Evolutionary conservation across 1,140 invertebrate species (phyloP).

Genomic region (Carcinoscorpius rotundicauda): DNA sequence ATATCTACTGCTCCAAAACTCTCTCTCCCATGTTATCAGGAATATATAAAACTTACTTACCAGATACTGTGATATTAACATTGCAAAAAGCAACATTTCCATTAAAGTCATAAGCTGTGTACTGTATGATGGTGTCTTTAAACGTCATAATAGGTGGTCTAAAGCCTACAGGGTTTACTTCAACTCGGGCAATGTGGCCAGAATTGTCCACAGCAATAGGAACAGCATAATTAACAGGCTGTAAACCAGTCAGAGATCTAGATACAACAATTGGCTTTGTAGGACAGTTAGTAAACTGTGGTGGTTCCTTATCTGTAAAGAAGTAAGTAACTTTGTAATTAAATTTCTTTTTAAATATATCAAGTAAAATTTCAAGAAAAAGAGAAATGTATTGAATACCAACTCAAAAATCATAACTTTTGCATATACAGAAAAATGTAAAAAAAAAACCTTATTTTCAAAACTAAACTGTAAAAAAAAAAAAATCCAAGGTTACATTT

Average conservation of each 20-base stretch:
- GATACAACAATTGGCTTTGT: slow-evolving; percentile 80
- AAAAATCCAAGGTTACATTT: no score
- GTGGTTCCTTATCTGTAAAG: slow-evolving; percentile 74
- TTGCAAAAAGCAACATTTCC: slow-evolving; percentile 95
- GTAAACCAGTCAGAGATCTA: slow-evolving; percentile 70
- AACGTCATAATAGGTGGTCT: slow-evolving; percentile 78
- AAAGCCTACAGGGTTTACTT: slow-evolving; percentile 82
- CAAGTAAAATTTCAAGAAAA: no score
- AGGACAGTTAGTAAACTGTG: slow-evolving; percentile 93
- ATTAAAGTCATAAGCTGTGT: slow-evolving; percentile 90
- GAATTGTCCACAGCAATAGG: slow-evolving; percentile 87
- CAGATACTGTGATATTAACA: slow-evolving; percentile 82
- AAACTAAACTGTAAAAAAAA: no score
- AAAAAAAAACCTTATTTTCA: no score
- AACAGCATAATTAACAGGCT: slow-evolving; percentile 84
- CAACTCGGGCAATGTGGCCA: slow-evolving; percentile 77
- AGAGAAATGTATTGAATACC: no score
- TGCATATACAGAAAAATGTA: no score
- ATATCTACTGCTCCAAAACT: neutral
- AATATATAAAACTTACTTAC: slow-evolving; percentile 6
- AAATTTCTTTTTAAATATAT: no score
- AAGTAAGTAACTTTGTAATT: neutral
- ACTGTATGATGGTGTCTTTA: slow-evolving; percentile 83
- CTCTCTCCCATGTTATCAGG: neutral
- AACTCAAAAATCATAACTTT: no score